phyloP scores from a whole-genome alignment of 2,888 invertebrate genomes.

The Eupithecia tripunctaria region DNA sequence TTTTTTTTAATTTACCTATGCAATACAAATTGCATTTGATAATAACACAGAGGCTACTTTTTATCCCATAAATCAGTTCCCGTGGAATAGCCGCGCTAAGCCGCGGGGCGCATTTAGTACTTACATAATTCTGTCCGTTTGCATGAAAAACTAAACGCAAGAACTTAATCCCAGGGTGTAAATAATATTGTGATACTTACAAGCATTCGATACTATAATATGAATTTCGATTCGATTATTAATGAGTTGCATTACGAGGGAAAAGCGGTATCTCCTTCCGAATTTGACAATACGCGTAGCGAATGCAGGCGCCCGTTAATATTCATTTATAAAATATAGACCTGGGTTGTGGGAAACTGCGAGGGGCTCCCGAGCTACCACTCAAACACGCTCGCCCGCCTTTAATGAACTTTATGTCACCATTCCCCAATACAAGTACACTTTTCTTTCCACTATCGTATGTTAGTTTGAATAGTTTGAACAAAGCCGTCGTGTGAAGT shows the following conservation, averaged over 20 bases:
- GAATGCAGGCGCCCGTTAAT: slow-evolving; percentile 53
- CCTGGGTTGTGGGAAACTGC: slow-evolving; percentile 54
- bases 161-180: background rate
- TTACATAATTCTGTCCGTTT: background rate
- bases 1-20: too few species aligned
- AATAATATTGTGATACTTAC: background rate
- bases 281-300: slow-evolving; percentile 34
- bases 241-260: background rate
- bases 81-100: too few species aligned
- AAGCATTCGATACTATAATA: too few species aligned
- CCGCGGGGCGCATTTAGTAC: too few species aligned
- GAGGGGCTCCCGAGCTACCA: slow-evolving; percentile 66
- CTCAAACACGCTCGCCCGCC: slow-evolving; percentile 81
- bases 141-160: background rate
- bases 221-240: too few species aligned
- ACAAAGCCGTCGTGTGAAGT: slow-evolving; percentile 75
- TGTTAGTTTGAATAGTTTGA: slow-evolving; percentile 76
- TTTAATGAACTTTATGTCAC: slow-evolving; percentile 84
- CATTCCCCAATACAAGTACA: slow-evolving; percentile 80
- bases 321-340: slow-evolving; percentile 76
- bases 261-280: slow-evolving; percentile 19
- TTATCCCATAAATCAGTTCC: too few species aligned
- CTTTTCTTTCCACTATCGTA: slow-evolving; percentile 80
- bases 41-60: too few species aligned
- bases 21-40: too few species aligned